These are phyloP conservation scores for Asbolus verrucosus DNA, from an alignment of 1,140 invertebrate species.

Conservation along the genomic window DNA sequence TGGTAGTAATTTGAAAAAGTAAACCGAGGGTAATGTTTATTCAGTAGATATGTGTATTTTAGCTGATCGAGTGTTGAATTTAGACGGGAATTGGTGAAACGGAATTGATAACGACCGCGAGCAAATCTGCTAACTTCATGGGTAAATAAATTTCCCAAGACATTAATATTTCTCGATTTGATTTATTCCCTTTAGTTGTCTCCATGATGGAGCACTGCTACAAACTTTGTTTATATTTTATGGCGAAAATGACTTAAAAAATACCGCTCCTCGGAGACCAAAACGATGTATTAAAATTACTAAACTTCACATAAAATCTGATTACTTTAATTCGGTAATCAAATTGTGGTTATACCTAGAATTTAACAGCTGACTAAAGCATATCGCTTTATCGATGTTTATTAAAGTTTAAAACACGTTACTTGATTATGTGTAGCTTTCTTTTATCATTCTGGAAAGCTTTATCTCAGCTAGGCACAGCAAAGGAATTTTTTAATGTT, in stretches of 20 bases:
- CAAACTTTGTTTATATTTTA: slow-evolving; percentile 33
- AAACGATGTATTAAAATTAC: too few species aligned
- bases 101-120: slow-evolving; percentile 40
- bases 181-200: slow-evolving; percentile 43
- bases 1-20: slow-evolving; percentile 38
- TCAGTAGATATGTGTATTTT: slow-evolving; percentile 38
- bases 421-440: too few species aligned
- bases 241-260: slow-evolving; percentile 16
- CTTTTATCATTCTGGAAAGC: too few species aligned
- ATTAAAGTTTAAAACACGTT: too few species aligned
- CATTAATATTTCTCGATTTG: slow-evolving; percentile 44
- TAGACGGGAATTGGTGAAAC: slow-evolving; percentile 37
- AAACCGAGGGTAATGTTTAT: slow-evolving; percentile 25
- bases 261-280: background rate
- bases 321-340: too few species aligned
- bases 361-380: too few species aligned
- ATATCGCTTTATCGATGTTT: too few species aligned
- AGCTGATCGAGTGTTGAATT: slow-evolving; percentile 38
- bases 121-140: slow-evolving; percentile 43
- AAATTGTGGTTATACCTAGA: too few species aligned
- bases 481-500: too few species aligned
- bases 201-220: slow-evolving; percentile 30
- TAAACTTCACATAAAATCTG: too few species aligned
- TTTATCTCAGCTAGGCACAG: too few species aligned
- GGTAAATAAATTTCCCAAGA: slow-evolving; percentile 44